Evolutionary conservation across 2,888 invertebrate genomes (phyloP).

Genomic region (Liposcelis brunnea): DNA sequence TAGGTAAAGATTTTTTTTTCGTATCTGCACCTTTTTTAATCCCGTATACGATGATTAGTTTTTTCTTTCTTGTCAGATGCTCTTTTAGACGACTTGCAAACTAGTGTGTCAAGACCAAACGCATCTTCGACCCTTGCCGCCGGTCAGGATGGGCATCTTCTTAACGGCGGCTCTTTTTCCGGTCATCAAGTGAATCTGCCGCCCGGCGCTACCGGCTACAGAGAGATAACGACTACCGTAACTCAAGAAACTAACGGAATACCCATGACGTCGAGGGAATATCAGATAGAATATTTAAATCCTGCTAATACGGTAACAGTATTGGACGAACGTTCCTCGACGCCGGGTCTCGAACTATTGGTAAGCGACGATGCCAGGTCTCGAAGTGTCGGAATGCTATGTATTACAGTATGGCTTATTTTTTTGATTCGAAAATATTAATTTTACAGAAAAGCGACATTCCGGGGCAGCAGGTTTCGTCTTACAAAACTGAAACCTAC

Average conservation of each 20-base stretch:
- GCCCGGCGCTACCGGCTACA: constrained; percentile 17
- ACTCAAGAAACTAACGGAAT: constrained; percentile 17
- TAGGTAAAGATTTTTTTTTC: constrained; percentile 15
- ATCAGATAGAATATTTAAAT: constrained; percentile 22
- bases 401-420: too few species aligned
- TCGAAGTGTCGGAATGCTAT: too few species aligned
- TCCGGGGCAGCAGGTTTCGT: constrained; percentile 13
- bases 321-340: constrained; percentile 18
- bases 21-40: background rate
- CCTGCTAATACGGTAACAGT: constrained; percentile 23
- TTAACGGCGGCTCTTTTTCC: constrained; percentile 11
- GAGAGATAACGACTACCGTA: constrained; percentile 20
- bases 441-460: constrained; percentile 8
- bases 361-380: background rate
- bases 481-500: constrained; percentile 19
- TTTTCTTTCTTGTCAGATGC: constrained; percentile 18
- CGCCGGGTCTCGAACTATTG: constrained; percentile 11
- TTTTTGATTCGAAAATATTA: too few species aligned
- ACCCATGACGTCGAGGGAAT: constrained; percentile 18
- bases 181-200: constrained; percentile 9
- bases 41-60: too few species aligned
- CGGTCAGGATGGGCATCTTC: constrained; percentile 15
- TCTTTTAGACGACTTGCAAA: constrained; percentile 23
- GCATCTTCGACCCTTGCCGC: constrained; percentile 15
- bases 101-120: constrained; percentile 19